These are phyloP conservation scores for Megaceryle alcyon DNA, from an alignment of 2,797 vertebrate species.

Conservation along the genomic window DNA sequence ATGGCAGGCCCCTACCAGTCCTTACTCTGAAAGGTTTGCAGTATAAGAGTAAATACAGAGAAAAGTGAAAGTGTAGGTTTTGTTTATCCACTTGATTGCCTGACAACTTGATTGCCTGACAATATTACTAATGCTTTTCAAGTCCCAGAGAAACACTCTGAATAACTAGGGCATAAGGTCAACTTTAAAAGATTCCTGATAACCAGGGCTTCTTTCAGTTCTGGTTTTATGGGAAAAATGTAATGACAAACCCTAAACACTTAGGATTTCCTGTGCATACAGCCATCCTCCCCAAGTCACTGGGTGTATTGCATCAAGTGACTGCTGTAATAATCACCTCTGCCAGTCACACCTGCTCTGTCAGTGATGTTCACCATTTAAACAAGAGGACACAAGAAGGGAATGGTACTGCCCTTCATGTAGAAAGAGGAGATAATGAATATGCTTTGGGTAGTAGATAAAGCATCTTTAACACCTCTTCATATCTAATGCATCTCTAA, in stretches of 20 bases:
- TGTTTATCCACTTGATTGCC: not conserved
- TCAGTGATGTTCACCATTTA: not conserved
- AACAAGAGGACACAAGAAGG: not conserved
- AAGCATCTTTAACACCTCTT: not conserved
- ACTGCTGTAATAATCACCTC: not conserved
- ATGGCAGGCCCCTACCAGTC: not conserved
- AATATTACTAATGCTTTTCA: not conserved
- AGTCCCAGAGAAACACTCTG: not conserved
- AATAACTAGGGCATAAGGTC: not conserved
- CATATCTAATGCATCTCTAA: not conserved
- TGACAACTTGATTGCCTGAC: fast-evolving
- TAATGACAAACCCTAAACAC: not conserved
- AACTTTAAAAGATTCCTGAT: not conserved
- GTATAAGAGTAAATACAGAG: not conserved
- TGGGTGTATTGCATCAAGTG: not conserved
- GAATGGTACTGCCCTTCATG: not conserved
- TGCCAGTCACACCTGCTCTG: not conserved
- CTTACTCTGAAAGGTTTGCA: not conserved
- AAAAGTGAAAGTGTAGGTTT: not conserved
- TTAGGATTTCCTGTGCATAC: not conserved
- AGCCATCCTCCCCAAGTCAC: not conserved
- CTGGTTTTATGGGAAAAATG: not conserved
- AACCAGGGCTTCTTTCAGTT: not conserved
- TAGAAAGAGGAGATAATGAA: not conserved
- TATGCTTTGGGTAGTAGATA: not conserved